Evolutionary conservation across 2,888 invertebrate genomes (phyloP), one percentile per base, ranked within the genome.

Genomic region (Heliconius ismenius): DNA sequence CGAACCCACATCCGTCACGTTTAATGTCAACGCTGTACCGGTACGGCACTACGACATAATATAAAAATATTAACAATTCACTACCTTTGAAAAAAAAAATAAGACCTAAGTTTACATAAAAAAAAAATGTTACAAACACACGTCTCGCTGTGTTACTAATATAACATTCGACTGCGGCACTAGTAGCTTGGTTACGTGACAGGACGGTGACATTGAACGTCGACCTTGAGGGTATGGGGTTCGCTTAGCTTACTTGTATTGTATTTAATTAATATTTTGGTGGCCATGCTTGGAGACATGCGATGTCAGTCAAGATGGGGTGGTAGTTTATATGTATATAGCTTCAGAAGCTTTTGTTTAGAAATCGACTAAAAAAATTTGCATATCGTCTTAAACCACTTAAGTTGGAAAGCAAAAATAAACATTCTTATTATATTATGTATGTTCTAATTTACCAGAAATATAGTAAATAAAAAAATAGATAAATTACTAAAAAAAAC

Each of bases 131-230:
- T 91, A 81, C 10, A 73, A 68, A 85, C 82, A 81, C 83, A 89
- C 82, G 81, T 49, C 78, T 84, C 84, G 86, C 85, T 87, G 85
- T 84, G 86, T 87, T 86, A 87, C 89, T 88, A 89, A 91, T 91
- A 91, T 92, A 90, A 90, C 91, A 92, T 91, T 88, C 85, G 88
- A 90, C 87, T 90, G 90, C 89, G 90, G 91, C 86, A 89, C 86
- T 88, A 86, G 86, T 84, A 84, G 81, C 81, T 79, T 81, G 83
- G 83, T 84, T 84, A 87, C 86, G 86, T 84, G 79, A 75, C 79
- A 79, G 74, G 78, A 78, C 82, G 82, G 76, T 83, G 81, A 82
- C 84, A 84, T 85, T 87, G 86, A 84, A 84, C 80, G 77, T 73
- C 81, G 83, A 84, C 86, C 86, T 86, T 86, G 84, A 15, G n/a